Evolutionary conservation across 2,113 vertebrate genomes (phyloP), one percentile per base, ranked within the genome.

Genomic region (Spilogale gracilis): DNA sequence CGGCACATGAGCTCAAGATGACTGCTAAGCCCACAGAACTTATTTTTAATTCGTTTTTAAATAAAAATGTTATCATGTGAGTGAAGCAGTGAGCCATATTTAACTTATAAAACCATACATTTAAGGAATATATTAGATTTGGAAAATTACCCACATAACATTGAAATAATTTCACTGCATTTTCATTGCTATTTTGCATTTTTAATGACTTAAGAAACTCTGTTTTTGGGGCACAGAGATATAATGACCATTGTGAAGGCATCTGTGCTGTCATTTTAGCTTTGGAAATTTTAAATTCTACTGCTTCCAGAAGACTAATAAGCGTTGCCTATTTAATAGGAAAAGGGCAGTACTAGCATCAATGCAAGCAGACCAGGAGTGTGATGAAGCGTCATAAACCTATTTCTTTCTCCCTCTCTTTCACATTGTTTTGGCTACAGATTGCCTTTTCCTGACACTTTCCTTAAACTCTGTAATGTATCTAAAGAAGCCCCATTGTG

Each of bases 1-100:
- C 20, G 80, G 88, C 21, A 95, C 50, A 52, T 48, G 23, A 30
- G 54, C 60, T 97, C 69, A 54, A 97, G 84, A 93, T 95, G 73
- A 97, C 38, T 97, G 95, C 52, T 80, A 11, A 94, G 74, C 76
- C 45, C 92, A 17, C 43, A 92, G 87, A 93, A 83, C 21, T 97
- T 97, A 96, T 82, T 88, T 95, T 98, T 96, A 97, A 96, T 93
- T 98, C 0, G 5, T 88, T 98, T 97, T 96, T 94, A 97, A 97
- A 94, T 95, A 98, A 97, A 96, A 97, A 95, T 60, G 48, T 97
- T 96, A 94, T 85, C 93, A 84, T 76, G 89, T 92, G 23, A 95
- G 56, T 81, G 73, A 97, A 94, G 45, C 74, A 95, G 76, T 83
- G 84, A 97, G 89, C 74, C 82, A 97, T 52, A 78, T 96, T 93